A percentile compares a stretch with the other conserved stretches of the same genome.
These are phyloP conservation scores for Patagioenas fasciata DNA, from an alignment of 2,113 vertebrate genomes.

Conservation along the genomic window DNA sequence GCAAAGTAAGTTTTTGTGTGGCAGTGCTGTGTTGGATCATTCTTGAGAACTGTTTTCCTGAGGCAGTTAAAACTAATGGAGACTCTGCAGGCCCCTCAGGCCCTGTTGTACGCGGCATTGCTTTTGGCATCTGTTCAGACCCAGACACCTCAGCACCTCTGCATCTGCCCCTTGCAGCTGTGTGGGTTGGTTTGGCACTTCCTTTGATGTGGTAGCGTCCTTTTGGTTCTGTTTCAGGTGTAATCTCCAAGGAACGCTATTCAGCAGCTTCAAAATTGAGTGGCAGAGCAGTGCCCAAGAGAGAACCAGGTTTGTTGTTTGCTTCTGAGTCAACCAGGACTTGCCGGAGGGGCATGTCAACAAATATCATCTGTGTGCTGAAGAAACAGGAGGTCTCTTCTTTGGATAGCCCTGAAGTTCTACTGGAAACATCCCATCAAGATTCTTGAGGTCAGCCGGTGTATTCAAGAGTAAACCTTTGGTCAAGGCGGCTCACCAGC, in stretches of 20 bases:
- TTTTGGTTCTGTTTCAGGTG: neutral
- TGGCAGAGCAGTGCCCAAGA: neutral
- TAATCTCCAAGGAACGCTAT: neutral
- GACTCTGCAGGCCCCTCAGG: neutral
- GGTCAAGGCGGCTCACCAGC: neutral
- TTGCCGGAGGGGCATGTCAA: neutral
- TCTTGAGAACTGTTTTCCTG: neutral
- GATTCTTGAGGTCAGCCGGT: neutral
- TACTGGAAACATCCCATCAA: neutral
- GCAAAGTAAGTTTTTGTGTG: neutral
- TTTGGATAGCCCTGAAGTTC: neutral
- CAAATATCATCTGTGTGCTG: neutral
- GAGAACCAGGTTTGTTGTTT: neutral
- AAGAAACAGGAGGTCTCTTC: neutral
- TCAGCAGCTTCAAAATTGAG: neutral
- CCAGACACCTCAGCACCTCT: neutral
- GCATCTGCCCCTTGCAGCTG: neutral
- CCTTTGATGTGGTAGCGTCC: neutral
- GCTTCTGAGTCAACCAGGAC: neutral
- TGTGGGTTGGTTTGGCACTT: neutral
- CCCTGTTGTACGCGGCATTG: neutral
- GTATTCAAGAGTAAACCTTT: neutral
- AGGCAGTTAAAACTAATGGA: neutral
- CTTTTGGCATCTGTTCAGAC: neutral
- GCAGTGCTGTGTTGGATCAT: neutral